phyloP scores from a whole-genome alignment of 2,113 vertebrate genomes.

The Paracanthobrama guichenoti region DNA sequence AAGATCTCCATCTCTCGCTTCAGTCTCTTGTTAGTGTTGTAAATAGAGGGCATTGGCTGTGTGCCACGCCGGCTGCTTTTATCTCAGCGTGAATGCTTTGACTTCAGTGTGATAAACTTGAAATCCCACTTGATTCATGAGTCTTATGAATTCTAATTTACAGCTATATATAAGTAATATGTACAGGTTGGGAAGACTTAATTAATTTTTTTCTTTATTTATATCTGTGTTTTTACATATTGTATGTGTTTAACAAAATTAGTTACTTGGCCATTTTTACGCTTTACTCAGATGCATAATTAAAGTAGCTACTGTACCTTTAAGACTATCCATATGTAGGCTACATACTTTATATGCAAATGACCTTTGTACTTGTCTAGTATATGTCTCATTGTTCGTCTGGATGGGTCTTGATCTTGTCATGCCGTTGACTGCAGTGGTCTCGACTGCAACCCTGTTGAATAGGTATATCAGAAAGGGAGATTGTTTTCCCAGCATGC shows the following conservation, averaged over 20 bases:
- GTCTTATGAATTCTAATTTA: too few relatives aligned
- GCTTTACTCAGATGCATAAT: not conserved
- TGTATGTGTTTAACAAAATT: too few relatives aligned
- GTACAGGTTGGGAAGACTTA: too few relatives aligned
- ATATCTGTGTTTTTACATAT: too few relatives aligned
- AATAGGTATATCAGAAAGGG: not conserved
- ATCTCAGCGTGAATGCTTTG: not conserved
- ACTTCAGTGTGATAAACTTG: slow-evolving; percentile 3
- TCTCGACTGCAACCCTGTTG: not conserved
- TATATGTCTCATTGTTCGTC: not conserved
- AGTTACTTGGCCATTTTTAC: not conserved
- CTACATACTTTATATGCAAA: not conserved
- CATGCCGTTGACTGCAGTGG: not conserved
- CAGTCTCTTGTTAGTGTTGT: slow-evolving; percentile 15
- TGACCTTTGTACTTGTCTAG: not conserved
- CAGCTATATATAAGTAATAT: too few relatives aligned
- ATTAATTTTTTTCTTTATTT: too few relatives aligned
- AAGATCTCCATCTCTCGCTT: not conserved
- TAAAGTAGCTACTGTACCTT: not conserved
- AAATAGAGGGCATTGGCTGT: not conserved
- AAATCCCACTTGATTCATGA: not conserved
- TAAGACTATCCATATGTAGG: not conserved
- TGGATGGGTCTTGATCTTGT: not conserved
- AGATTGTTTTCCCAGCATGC: slow-evolving; percentile 20
- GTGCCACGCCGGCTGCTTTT: not conserved